These are phyloP conservation scores for Mellilla xanthometata DNA, from an alignment of 2,888 invertebrate genomes.

Conservation along the genomic window DNA sequence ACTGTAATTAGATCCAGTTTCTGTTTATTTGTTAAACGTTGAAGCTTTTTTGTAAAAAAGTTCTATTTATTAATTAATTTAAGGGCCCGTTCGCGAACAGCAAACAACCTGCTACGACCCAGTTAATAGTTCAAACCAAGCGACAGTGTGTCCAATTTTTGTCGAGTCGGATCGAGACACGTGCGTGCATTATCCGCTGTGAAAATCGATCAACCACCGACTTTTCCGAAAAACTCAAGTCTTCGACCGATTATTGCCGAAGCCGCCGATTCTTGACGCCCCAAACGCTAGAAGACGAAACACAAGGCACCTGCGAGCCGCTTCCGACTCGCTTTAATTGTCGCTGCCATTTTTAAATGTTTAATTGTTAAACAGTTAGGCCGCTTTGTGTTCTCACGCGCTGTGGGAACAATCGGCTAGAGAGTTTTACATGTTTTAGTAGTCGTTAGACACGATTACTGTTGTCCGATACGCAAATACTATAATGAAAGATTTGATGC, in stretches of 20 bases:
- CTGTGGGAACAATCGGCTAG: slow-evolving; percentile 66
- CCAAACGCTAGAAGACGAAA: slow-evolving; percentile 37
- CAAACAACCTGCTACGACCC: slow-evolving; percentile 50
- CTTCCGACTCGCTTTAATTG: slow-evolving; percentile 62
- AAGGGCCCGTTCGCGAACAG: slow-evolving; percentile 30
- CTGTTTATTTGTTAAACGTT: too few relatives aligned
- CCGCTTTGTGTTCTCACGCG: slow-evolving; percentile 72
- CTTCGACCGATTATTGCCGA: slow-evolving; percentile 69
- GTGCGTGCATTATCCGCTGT: slow-evolving; percentile 79
- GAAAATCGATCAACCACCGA: slow-evolving; percentile 72
- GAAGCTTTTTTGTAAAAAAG: too few relatives aligned
- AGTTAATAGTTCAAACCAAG: slow-evolving; percentile 43
- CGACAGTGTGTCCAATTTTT: slow-evolving; percentile 57
- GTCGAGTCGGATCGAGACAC: slow-evolving; percentile 55
- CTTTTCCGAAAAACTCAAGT: slow-evolving; percentile 66
- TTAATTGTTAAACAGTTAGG: slow-evolving; percentile 74
- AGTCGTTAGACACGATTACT: slow-evolving; percentile 54
- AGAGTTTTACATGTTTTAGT: slow-evolving; percentile 58
- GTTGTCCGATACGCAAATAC: slow-evolving; percentile 65
- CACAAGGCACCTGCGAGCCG: slow-evolving; percentile 69
- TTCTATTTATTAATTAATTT: too few relatives aligned
- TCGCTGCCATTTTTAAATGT: slow-evolving; percentile 65
- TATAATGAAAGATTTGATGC: slow-evolving; percentile 42
- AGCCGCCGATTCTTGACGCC: slow-evolving; percentile 63
- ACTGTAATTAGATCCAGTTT: too few relatives aligned